Percentiles rank a stretch among this genome's conserved stretches.
Conservation (phyloP, 2,797 vertebrate species). For the Enteromius argenteus region DNA sequence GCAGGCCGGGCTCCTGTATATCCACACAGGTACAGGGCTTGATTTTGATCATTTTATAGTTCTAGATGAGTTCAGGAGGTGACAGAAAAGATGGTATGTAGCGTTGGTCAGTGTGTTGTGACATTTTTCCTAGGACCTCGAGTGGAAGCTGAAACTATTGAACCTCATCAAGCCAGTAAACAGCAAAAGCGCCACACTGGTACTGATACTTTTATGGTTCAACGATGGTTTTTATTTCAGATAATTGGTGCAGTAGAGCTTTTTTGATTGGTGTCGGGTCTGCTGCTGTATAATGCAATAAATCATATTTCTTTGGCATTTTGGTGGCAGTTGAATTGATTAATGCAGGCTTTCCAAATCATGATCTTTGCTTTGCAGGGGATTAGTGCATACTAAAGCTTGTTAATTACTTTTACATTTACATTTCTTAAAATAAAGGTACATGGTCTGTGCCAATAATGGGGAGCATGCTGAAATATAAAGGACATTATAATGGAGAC, state of each 20-base stretch:
- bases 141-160: constrained; percentile 79
- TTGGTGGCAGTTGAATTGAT: constrained; percentile 18
- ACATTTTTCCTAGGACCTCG: constrained; percentile 80
- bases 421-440: background rate
- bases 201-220: constrained; percentile 34
- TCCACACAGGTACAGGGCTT: constrained; percentile 85
- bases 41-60: background rate
- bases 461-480: background rate
- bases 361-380: constrained; percentile 7
- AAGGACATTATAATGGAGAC: background rate
- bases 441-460: background rate
- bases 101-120: constrained; percentile 44
- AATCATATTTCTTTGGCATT: background rate
- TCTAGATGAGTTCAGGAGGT: background rate
- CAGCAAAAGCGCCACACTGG: constrained; percentile 74
- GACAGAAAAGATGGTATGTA: background rate
- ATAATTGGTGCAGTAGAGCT: background rate
- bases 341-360: background rate
- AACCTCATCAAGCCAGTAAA: constrained; percentile 79
- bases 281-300: background rate
- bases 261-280: constrained; percentile 31
- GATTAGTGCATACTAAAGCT: background rate
- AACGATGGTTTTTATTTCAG: background rate
- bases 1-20: constrained; percentile 92
- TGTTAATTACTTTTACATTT: background rate